Conservation (phyloP, 1,140 invertebrate genomes). For the Drosophila pectinifera region DNA sequence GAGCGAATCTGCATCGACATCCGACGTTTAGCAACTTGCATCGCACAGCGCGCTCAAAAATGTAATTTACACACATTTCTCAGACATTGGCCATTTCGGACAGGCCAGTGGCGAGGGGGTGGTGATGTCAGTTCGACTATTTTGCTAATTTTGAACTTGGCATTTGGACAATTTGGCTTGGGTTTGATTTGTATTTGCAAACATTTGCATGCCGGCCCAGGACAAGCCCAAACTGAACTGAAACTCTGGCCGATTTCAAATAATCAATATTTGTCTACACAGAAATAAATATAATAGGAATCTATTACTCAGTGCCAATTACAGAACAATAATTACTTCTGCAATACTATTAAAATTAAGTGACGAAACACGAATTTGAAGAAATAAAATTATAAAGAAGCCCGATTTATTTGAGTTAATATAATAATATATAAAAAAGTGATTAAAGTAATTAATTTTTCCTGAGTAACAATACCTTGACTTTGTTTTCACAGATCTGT, state of each 20-base stretch:
- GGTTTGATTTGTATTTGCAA: slow-evolving; percentile 49
- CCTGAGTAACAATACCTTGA: too few species aligned
- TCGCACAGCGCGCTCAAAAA: slow-evolving; percentile 17
- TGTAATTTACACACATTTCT: slow-evolving; percentile 38
- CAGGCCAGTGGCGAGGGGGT: too few species aligned
- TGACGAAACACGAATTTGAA: too few species aligned
- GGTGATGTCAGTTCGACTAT: slow-evolving; percentile 14
- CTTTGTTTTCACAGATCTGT: too few species aligned
- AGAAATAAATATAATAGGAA: neutral
- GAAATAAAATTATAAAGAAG: too few species aligned
- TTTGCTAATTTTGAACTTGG: slow-evolving; percentile 62
- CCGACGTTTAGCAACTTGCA: slow-evolving; percentile 22
- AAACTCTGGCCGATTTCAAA: slow-evolving; percentile 27
- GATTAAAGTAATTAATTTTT: too few species aligned
- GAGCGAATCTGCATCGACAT: slow-evolving; percentile 20
- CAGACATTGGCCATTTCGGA: slow-evolving; percentile 9
- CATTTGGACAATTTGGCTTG: slow-evolving; percentile 57
- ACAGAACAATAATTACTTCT: neutral
- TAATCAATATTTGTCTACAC: slow-evolving; percentile 45
- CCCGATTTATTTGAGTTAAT: too few species aligned
- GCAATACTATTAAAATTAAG: too few species aligned
- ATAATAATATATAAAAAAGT: neutral
- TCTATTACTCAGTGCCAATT: too few species aligned
- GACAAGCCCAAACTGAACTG: neutral
- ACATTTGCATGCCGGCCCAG: slow-evolving; percentile 43